Conservation (phyloP, 2,113 vertebrate genomes). For the Girardinichthys multiradiatus region DNA sequence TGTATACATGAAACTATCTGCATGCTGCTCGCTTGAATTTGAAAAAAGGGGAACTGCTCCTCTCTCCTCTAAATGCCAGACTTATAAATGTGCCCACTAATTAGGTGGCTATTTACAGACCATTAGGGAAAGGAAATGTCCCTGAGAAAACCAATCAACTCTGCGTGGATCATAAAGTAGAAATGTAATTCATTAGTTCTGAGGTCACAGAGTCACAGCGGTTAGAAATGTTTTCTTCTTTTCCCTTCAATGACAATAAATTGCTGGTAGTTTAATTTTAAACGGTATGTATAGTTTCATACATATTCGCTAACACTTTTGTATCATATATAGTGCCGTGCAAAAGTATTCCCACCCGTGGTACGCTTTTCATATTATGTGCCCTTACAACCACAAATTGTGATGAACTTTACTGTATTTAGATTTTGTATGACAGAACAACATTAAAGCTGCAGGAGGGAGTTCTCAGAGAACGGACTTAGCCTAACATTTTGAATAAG, state of each 20-base stretch:
- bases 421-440: too few relatives aligned
- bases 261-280: not conserved
- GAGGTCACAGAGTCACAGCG: conserved; percentile 23
- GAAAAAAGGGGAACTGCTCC: conserved; percentile 41
- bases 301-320: too few relatives aligned
- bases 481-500: too few relatives aligned
- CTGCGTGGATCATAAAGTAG: conserved; percentile 22
- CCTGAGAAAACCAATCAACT: conserved; percentile 17
- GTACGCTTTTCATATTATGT: too few relatives aligned
- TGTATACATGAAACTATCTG: conserved; percentile 21
- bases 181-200: conserved; percentile 24
- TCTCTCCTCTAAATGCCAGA: conserved; percentile 57
- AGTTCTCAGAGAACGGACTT: too few relatives aligned
- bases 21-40: conserved; percentile 14
- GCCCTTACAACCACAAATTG: not conserved
- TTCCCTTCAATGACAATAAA: not conserved
- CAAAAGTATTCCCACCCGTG: not conserved
- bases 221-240: not conserved
- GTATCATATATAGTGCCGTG: too few relatives aligned
- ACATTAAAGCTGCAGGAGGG: too few relatives aligned
- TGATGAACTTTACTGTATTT: too few relatives aligned
- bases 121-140: conserved; percentile 45
- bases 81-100: conserved; percentile 56
- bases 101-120: conserved; percentile 51
- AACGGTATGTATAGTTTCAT: not conserved